A percentile compares a stretch with the other conserved stretches of the same genome.
These are phyloP conservation scores for Plagodis pulveraria DNA, from an alignment of 2,888 invertebrate species.

Conservation along the genomic window DNA sequence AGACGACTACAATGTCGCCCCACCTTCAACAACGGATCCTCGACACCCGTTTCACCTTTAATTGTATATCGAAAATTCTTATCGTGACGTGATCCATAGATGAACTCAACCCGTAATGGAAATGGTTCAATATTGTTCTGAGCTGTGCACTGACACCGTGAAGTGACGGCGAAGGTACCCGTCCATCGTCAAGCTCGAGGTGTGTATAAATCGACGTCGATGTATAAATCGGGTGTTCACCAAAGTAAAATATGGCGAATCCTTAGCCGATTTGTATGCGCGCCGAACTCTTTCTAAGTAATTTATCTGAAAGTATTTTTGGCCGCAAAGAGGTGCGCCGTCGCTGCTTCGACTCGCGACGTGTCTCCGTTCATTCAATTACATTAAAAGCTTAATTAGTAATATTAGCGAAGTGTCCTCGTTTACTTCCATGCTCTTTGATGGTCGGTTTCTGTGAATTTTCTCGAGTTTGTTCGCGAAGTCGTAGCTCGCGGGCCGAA, in stretches of 20 bases:
- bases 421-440: conserved; percentile 75
- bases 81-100: conserved; percentile 73
- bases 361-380: conserved; percentile 80
- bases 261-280: conserved; percentile 77
- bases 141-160: conserved; percentile 44
- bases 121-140: conserved; percentile 74
- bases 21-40: conserved; percentile 64
- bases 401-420: conserved; percentile 78
- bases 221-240: conserved; percentile 64
- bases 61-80: conserved; percentile 79
- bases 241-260: conserved; percentile 75
- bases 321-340: conserved; percentile 64
- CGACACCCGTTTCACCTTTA: conserved; percentile 70
- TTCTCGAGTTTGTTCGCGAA: conserved; percentile 74
- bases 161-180: conserved; percentile 28
- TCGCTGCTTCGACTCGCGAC: conserved; percentile 66
- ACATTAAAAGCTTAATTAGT: conserved; percentile 84
- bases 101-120: conserved; percentile 69
- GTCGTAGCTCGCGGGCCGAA: conserved; percentile 67
- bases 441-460: conserved; percentile 71
- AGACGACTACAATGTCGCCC: conserved; percentile 67
- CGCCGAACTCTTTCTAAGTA: conserved; percentile 71
- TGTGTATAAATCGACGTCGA: conserved; percentile 77
- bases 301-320: conserved; percentile 81
- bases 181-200: conserved; percentile 56